A percentile compares a stretch with the other conserved stretches of the same genome.
phyloP scores from a whole-genome alignment of 2,888 invertebrate species.

The Drosophila lutescens region DNA sequence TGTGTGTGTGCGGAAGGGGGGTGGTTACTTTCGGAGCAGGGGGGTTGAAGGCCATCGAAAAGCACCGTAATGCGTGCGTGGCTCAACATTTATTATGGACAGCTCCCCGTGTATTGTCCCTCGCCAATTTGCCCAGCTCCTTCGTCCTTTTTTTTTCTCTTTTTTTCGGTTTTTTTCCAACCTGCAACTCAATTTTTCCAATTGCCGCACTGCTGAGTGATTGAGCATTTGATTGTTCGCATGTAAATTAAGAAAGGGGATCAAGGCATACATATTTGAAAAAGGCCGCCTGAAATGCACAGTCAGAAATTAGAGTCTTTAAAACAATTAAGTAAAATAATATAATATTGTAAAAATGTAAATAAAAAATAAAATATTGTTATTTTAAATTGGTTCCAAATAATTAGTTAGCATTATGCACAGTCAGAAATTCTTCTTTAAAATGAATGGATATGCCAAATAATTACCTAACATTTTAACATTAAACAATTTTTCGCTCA shows the following conservation, averaged over 20 bases:
- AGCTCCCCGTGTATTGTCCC: conserved; percentile 10
- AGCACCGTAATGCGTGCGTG: conserved; percentile 32
- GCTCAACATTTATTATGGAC: conserved; percentile 38
- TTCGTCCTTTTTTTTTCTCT: neutral
- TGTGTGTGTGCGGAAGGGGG: neutral
- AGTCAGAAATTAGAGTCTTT: neutral
- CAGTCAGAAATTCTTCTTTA: too few relatives aligned
- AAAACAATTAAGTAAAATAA: too few relatives aligned
- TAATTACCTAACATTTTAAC: too few relatives aligned
- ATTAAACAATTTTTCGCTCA: too few relatives aligned
- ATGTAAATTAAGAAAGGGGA: conserved; percentile 12
- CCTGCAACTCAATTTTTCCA: conserved; percentile 16
- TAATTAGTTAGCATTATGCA: too few relatives aligned
- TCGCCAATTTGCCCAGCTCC: conserved; percentile 11
- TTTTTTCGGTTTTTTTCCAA: too few relatives aligned
- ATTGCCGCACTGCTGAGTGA: conserved; percentile 28
- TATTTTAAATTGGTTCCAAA: neutral
- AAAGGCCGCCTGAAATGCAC: neutral
- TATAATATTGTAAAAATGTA: too few relatives aligned
- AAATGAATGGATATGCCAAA: too few relatives aligned
- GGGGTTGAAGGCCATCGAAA: conserved; percentile 16
- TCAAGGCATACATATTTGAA: neutral
- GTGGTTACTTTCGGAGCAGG: too few relatives aligned
- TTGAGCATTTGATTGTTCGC: conserved; percentile 32
- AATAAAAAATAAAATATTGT: neutral